Evolutionary conservation across 1,140 invertebrate genomes (phyloP).

Genomic region (Harpegnathos saltator): DNA sequence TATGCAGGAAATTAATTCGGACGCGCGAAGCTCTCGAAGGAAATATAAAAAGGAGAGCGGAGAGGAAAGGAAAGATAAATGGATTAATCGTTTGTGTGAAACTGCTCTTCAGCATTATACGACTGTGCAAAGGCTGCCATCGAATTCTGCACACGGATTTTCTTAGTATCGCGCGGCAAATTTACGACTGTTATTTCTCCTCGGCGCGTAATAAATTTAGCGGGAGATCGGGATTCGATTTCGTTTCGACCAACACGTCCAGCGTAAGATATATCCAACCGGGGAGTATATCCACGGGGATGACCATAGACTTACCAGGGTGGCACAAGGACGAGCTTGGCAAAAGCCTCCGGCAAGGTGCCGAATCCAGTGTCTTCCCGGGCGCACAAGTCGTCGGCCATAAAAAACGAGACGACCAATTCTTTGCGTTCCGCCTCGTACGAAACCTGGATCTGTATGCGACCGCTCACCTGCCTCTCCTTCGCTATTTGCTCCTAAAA

Average conservation of each 20-base stretch:
- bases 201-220: not conserved
- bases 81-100: not conserved
- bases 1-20: not conserved
- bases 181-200: not conserved
- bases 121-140: too few species aligned
- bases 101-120: not conserved
- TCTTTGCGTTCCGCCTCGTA: constrained; percentile 93
- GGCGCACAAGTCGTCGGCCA: constrained; percentile 92
- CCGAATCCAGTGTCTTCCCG: constrained; percentile 92
- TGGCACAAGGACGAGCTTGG: constrained; percentile 91
- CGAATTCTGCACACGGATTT: not conserved
- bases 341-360: constrained; percentile 92
- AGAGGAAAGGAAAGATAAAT: not conserved
- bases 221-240: not conserved
- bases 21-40: not conserved
- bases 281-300: constrained; percentile 29
- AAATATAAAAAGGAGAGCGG: too few species aligned
- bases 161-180: not conserved
- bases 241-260: not conserved
- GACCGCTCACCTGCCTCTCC: constrained; percentile 90
- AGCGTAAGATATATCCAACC: not conserved
- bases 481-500: constrained; percentile 91
- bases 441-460: constrained; percentile 94
- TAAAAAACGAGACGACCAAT: constrained; percentile 93
- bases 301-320: constrained; percentile 88